Conservation (phyloP, 2,888 invertebrate genomes). For the Ochropacha duplaris region DNA sequence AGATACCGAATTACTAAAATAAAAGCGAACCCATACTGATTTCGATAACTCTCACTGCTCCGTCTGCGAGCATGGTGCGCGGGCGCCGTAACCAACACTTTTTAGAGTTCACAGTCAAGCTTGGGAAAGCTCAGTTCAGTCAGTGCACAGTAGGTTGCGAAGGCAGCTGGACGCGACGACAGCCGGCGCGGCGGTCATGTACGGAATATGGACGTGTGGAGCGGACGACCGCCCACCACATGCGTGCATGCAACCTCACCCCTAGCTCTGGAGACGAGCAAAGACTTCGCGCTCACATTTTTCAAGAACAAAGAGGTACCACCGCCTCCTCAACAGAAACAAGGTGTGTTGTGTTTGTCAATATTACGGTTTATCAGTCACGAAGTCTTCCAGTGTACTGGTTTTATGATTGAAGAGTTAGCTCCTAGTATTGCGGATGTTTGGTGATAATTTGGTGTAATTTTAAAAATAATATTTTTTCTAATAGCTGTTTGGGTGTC, state of each 20-base stretch:
- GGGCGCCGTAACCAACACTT: conserved; percentile 36
- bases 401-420: neutral
- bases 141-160: conserved; percentile 69
- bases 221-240: conserved; percentile 85
- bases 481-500: no score
- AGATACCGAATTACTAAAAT: conserved; percentile 29
- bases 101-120: conserved; percentile 33
- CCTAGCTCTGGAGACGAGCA: conserved; percentile 88
- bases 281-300: conserved; percentile 91
- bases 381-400: neutral
- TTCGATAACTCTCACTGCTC: conserved; percentile 49
- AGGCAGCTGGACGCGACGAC: conserved; percentile 67
- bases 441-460: neutral
- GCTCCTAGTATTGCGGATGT: neutral
- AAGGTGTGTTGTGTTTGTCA: conserved; percentile 50
- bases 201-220: conserved; percentile 88
- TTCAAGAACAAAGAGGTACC: conserved; percentile 86
- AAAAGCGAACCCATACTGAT: conserved; percentile 25
- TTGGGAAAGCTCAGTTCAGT: conserved; percentile 72
- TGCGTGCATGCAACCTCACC: conserved; percentile 84
- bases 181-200: conserved; percentile 67
- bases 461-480: neutral
- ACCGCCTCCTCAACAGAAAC: conserved; percentile 64
- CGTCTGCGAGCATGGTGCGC: conserved; percentile 32
- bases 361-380: neutral